Percentiles rank a stretch among this genome's conserved stretches.
phyloP scores from a whole-genome alignment of 2,888 invertebrate species.

The Biston betularia region DNA sequence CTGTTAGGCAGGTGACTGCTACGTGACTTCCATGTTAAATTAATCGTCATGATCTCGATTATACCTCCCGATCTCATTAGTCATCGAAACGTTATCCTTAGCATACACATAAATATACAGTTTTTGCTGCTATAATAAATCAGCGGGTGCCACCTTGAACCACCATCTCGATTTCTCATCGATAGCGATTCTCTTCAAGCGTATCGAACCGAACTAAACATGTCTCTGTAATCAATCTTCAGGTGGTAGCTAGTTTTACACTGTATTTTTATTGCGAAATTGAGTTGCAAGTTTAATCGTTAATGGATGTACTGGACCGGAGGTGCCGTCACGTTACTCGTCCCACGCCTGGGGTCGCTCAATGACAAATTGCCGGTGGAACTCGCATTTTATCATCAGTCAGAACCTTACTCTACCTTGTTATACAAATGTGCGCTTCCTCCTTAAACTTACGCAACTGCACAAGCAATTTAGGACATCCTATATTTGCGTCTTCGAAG shows the following conservation, averaged over 20 bases:
- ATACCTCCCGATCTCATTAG: slow-evolving; percentile 36
- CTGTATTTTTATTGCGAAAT: slow-evolving; percentile 68
- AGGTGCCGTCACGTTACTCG: slow-evolving; percentile 41
- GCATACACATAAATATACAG: slow-evolving; percentile 45
- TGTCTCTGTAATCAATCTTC: slow-evolving; percentile 75
- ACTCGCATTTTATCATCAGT: slow-evolving; percentile 34
- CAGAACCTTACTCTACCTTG: slow-evolving; percentile 20
- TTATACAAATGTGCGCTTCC: slow-evolving; percentile 36
- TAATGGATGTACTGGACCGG: slow-evolving; percentile 45
- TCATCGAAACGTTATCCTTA: slow-evolving; percentile 48
- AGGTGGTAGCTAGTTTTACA: slow-evolving; percentile 70
- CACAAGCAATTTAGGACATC: slow-evolving; percentile 46
- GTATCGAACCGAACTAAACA: slow-evolving; percentile 77
- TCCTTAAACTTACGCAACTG: slow-evolving; percentile 41
- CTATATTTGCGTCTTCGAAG: slow-evolving; percentile 49
- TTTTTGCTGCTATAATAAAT: slow-evolving; percentile 67
- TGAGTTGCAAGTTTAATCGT: slow-evolving; percentile 61
- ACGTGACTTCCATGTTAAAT: slow-evolving; percentile 70
- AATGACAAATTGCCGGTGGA: slow-evolving; percentile 54
- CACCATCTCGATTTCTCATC: slow-evolving; percentile 74
- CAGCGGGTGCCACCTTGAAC: slow-evolving; percentile 74
- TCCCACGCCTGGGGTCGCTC: slow-evolving; percentile 51
- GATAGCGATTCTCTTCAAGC: slow-evolving; percentile 73
- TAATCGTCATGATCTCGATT: slow-evolving; percentile 42
- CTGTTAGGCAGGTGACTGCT: slow-evolving; percentile 73